These are phyloP conservation scores for Rachycentron canadum DNA, from an alignment of 2,797 vertebrate species.

Conservation along the genomic window DNA sequence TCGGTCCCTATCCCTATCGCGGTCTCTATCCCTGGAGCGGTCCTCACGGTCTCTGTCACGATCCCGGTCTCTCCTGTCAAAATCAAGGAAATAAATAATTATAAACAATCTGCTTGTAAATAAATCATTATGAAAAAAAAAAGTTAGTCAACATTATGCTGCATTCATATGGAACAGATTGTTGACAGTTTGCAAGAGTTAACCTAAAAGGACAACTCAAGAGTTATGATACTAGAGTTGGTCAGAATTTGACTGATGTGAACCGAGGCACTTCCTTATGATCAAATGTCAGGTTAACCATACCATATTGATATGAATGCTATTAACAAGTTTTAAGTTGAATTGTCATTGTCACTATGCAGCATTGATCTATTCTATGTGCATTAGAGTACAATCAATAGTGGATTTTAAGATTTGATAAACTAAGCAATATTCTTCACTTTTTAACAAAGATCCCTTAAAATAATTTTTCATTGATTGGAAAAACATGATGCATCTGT, in stretches of 20 bases:
- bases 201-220: neutral
- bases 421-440: neutral
- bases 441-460: neutral
- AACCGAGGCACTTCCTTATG: too few relatives aligned
- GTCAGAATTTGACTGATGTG: neutral
- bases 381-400: neutral
- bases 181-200: neutral
- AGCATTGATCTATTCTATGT: neutral
- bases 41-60: constrained; percentile 92
- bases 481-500: too few relatives aligned
- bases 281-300: neutral
- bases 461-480: too few relatives aligned
- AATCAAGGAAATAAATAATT: neutral
- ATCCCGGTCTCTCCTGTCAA: constrained; percentile 87
- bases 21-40: constrained; percentile 87
- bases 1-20: constrained; percentile 91
- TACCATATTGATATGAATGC: too few relatives aligned
- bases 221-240: neutral
- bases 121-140: neutral
- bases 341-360: neutral
- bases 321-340: too few relatives aligned
- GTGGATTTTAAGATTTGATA: neutral
- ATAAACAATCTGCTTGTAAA: neutral
- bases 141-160: neutral
- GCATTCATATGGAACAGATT: neutral